Evolutionary conservation across 2,888 invertebrate species (phyloP).

Genomic region (Eudasyphora cyanicolor): DNA sequence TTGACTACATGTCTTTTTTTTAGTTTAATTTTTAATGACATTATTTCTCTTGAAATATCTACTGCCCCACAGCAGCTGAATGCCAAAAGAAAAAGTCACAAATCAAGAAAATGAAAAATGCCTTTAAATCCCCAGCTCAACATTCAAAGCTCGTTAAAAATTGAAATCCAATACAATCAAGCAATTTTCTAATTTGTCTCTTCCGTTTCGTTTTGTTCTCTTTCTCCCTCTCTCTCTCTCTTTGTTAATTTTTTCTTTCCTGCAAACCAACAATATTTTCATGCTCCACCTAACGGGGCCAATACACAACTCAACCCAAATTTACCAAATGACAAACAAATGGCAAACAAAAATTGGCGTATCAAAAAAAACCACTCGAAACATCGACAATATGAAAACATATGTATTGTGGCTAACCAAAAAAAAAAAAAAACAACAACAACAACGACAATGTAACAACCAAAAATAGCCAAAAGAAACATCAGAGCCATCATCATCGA

Average conservation of each 20-base stretch:
- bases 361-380: conserved; percentile 45
- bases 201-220: conserved; percentile 72
- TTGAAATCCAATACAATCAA: conserved; percentile 32
- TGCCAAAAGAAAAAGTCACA: neutral
- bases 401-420: conserved; percentile 46
- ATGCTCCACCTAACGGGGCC: neutral
- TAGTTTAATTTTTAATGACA: no score
- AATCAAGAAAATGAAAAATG: neutral
- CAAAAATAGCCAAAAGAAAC: conserved; percentile 74
- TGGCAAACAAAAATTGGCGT: conserved; percentile 17
- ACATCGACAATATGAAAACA: conserved; percentile 65
- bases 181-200: conserved; percentile 62
- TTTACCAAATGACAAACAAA: conserved; percentile 34
- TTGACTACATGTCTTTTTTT: no score
- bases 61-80: neutral
- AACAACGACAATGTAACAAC: conserved; percentile 51
- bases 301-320: conserved; percentile 33
- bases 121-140: neutral
- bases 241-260: neutral
- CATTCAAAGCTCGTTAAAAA: neutral
- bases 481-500: conserved; percentile 77
- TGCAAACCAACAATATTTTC: neutral
- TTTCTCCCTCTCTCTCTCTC: conserved; percentile 60
- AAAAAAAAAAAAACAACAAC: conserved; percentile 57
- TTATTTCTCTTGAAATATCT: no score